Conservation (phyloP, 2,797 vertebrate species). For the Zonotrichia albicollis region DNA sequence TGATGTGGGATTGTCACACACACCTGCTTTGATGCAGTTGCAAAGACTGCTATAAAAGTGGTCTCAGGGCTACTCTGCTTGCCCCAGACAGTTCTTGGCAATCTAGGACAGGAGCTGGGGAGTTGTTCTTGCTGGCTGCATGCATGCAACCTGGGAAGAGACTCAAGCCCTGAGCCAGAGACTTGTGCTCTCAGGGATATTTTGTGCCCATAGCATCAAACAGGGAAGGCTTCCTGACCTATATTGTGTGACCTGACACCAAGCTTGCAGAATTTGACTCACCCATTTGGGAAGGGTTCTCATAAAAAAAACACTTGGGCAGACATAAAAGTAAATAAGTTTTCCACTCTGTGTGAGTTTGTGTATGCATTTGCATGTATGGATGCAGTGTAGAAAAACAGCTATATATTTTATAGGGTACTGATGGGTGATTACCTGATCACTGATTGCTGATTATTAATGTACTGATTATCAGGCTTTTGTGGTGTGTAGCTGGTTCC, state of each 20-base stretch:
- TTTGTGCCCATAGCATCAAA: not conserved
- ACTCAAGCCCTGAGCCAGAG: not conserved
- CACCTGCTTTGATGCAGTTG: not conserved
- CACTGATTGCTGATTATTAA: not conserved
- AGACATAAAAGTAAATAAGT: not conserved
- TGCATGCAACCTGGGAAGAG: not conserved
- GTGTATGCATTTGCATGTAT: not conserved
- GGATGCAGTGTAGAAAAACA: not conserved
- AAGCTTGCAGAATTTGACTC: not conserved
- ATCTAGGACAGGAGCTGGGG: not conserved
- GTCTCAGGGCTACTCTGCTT: not conserved
- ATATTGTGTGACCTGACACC: not conserved
- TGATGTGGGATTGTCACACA: not conserved
- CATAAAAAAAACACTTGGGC: not conserved
- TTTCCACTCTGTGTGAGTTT: not conserved
- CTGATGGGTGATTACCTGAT: not conserved
- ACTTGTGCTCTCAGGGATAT: not conserved
- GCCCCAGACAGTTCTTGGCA: not conserved
- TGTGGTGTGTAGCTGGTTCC: not conserved
- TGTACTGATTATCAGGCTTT: not conserved
- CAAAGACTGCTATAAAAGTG: not conserved
- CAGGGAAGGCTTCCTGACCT: not conserved
- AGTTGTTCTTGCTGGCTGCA: not conserved
- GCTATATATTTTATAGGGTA: not conserved
- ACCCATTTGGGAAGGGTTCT: not conserved